Evolutionary conservation across 2,888 invertebrate species (phyloP).

Genomic region (Seira musarum): DNA sequence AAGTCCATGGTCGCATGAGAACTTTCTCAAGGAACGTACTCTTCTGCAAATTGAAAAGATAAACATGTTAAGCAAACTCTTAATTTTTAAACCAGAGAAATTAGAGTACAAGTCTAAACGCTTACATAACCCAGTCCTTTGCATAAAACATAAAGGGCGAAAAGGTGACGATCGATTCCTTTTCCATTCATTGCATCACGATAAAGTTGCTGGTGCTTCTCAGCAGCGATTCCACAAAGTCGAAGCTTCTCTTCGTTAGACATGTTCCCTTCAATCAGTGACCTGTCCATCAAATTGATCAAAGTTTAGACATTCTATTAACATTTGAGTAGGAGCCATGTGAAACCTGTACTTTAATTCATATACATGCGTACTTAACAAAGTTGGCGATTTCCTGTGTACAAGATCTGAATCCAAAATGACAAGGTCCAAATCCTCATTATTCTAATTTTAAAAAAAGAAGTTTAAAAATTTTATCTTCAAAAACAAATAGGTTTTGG

Average conservation of each 20-base stretch:
- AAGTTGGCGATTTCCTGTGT: slow-evolving; percentile 72
- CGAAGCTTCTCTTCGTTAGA: slow-evolving; percentile 71
- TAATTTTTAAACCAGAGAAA: background rate
- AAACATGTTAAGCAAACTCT: background rate
- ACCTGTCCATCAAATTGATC: slow-evolving; percentile 68
- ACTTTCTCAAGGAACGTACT: slow-evolving; percentile 73
- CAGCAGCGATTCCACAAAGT: slow-evolving; percentile 72
- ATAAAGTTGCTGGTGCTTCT: slow-evolving; percentile 73
- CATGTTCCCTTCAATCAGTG: slow-evolving; percentile 71
- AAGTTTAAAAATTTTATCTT: slow-evolving; percentile 6
- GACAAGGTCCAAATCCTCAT: slow-evolving; percentile 72
- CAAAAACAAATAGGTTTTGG: slow-evolving; percentile 6
- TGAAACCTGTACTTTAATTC: too few relatives aligned
- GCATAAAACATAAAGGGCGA: slow-evolving; percentile 74
- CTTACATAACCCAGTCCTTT: slow-evolving; percentile 74
- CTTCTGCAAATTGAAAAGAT: slow-evolving; percentile 70
- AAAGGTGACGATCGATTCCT: slow-evolving; percentile 74
- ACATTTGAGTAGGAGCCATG: too few relatives aligned
- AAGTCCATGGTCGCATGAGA: slow-evolving; percentile 74
- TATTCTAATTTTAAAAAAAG: slow-evolving; percentile 34
- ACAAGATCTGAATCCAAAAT: slow-evolving; percentile 73
- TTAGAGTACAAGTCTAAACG: slow-evolving; percentile 47
- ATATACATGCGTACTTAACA: slow-evolving; percentile 71
- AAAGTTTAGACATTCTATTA: background rate
- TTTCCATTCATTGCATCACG: slow-evolving; percentile 74